These are phyloP conservation scores for Bolinopsis microptera DNA, from an alignment of 37 sponge, comb jelly and placozoan genomes.

Conservation along the genomic window DNA sequence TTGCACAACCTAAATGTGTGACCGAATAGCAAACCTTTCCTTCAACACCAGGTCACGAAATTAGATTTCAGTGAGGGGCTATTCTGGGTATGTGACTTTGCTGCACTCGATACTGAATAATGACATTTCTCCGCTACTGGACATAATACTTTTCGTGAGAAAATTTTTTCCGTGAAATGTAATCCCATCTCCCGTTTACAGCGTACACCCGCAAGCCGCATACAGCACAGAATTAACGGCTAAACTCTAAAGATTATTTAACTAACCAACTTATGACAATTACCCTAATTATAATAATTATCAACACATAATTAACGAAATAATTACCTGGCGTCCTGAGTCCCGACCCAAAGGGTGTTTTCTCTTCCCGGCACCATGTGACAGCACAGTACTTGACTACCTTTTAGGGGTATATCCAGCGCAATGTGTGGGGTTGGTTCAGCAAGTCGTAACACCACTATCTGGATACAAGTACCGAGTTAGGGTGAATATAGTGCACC, in stretches of 20 bases:
- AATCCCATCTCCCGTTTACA: too few species aligned
- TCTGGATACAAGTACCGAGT: too few species aligned
- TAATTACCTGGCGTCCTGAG: conserved; percentile 32
- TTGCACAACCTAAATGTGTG: too few species aligned
- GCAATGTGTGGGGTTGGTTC: conserved; percentile 53
- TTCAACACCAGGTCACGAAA: too few species aligned
- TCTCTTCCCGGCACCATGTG: conserved; percentile 56
- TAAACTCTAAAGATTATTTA: too few species aligned
- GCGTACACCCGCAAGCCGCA: too few species aligned
- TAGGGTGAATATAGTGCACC: not conserved
- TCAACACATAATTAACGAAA: not conserved
- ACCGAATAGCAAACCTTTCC: too few species aligned
- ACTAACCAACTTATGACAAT: too few species aligned
- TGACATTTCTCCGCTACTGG: not conserved
- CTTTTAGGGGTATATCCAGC: conserved; percentile 2
- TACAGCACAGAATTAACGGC: too few species aligned
- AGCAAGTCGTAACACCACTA: conserved; percentile 11
- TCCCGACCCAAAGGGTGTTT: conserved; percentile 58
- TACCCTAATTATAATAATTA: too few species aligned
- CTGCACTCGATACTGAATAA: not conserved
- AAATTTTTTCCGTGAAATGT: not conserved
- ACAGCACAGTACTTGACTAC: conserved; percentile 26
- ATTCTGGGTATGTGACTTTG: not conserved
- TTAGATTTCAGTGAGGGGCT: too few species aligned
- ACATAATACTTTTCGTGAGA: not conserved